phyloP scores from a whole-genome alignment of 2,888 invertebrate species.

The Alsophila aescularia region DNA sequence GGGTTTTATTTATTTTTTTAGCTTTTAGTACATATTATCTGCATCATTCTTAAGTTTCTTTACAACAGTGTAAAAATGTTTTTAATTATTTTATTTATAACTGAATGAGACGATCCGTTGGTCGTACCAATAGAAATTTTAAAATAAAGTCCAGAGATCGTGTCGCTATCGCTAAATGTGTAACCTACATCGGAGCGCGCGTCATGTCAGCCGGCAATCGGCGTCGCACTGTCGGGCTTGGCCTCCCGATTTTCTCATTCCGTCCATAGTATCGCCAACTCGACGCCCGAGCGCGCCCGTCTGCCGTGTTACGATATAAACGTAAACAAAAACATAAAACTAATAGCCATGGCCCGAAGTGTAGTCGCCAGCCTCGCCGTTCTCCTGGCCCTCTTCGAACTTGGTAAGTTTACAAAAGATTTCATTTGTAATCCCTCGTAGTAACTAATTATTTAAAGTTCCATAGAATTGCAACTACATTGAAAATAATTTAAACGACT shows the following conservation, averaged over 20 bases:
- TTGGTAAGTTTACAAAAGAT: slow-evolving; percentile 69
- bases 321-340: slow-evolving; percentile 43
- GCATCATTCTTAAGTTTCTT: too few species aligned
- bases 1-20: too few species aligned
- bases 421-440: too few species aligned
- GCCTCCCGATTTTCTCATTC: slow-evolving; percentile 7
- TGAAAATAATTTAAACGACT: too few species aligned
- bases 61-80: too few species aligned
- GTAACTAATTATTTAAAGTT: too few species aligned
- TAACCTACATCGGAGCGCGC: neutral
- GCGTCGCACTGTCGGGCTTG: slow-evolving; percentile 64
- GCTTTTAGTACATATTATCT: too few species aligned
- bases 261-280: slow-evolving; percentile 54
- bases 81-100: too few species aligned
- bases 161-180: neutral
- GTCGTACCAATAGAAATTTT: neutral
- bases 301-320: slow-evolving; percentile 28
- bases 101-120: too few species aligned
- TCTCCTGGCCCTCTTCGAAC: slow-evolving; percentile 67
- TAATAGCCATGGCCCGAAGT: slow-evolving; percentile 70
- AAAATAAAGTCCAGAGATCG: neutral
- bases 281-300: slow-evolving; percentile 9
- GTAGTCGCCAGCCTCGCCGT: slow-evolving; percentile 64
- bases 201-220: slow-evolving; percentile 41
- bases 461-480: too few species aligned